Percentiles rank a stretch among this genome's conserved stretches.
Conservation (phyloP, 2,113 vertebrate species). For the Helogale parvula region DNA sequence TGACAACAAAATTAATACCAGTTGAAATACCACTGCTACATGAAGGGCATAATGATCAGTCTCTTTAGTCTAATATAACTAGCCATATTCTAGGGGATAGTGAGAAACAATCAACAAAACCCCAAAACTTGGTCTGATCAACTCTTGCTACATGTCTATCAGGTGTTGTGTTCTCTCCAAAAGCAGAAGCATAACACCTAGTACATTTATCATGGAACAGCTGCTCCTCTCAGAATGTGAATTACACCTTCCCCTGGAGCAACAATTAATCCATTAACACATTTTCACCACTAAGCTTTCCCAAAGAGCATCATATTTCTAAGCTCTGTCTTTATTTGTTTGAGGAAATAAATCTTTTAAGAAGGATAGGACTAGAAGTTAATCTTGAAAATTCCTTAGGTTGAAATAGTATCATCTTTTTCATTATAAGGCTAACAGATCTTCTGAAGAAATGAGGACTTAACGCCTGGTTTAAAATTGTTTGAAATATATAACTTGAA, state of each 20-base stretch:
- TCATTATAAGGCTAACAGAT: slow-evolving; percentile 50
- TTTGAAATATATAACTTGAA: slow-evolving; percentile 8
- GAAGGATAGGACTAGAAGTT: slow-evolving; percentile 79
- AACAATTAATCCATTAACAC: slow-evolving; percentile 83
- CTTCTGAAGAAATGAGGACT: not conserved
- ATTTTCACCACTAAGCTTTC: slow-evolving; percentile 79
- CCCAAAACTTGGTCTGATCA: slow-evolving; percentile 70
- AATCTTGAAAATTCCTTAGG: slow-evolving; percentile 71
- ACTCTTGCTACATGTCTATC: slow-evolving; percentile 62
- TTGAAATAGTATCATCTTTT: slow-evolving; percentile 19
- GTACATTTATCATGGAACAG: slow-evolving; percentile 77
- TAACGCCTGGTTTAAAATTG: slow-evolving; percentile 56
- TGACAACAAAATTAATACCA: slow-evolving; percentile 90
- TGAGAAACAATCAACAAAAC: slow-evolving; percentile 25
- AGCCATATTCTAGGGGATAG: slow-evolving; percentile 57
- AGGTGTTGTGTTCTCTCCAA: slow-evolving; percentile 66
- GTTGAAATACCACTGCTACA: slow-evolving; percentile 67
- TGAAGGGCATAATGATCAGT: slow-evolving; percentile 78
- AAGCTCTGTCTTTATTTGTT: slow-evolving; percentile 79
- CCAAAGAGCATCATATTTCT: slow-evolving; percentile 80
- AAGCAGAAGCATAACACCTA: slow-evolving; percentile 57
- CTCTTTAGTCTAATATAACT: slow-evolving; percentile 78
- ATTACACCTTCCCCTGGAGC: slow-evolving; percentile 83
- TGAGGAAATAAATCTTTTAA: slow-evolving; percentile 86
- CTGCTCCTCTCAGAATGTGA: slow-evolving; percentile 82